These are phyloP conservation scores for Mesocricetus auratus DNA, from an alignment of 2,113 vertebrate genomes.

Conservation along the genomic window DNA sequence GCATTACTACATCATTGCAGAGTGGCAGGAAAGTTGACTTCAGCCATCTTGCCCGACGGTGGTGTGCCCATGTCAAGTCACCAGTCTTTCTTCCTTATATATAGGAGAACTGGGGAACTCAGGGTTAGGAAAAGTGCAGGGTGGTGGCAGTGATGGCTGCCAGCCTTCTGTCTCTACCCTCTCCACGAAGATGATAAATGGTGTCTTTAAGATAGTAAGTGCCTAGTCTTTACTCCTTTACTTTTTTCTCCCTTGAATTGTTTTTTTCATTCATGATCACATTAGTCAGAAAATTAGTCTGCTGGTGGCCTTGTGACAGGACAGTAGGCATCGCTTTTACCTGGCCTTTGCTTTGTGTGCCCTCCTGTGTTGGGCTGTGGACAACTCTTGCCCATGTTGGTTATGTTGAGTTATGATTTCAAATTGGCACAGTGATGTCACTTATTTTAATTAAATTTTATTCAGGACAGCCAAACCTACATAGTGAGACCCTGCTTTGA, in stretches of 20 bases:
- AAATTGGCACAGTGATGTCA: neutral
- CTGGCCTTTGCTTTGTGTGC: neutral
- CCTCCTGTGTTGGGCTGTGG: neutral
- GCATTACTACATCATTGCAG: neutral
- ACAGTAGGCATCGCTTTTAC: neutral
- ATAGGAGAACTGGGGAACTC: neutral
- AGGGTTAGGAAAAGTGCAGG: neutral
- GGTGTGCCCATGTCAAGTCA: neutral
- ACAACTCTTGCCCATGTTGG: neutral
- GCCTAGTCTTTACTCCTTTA: neutral
- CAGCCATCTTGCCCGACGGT: neutral
- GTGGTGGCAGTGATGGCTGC: neutral
- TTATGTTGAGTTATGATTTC: conserved; percentile 1
- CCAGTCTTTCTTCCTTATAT: neutral
- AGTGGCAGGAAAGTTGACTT: neutral
- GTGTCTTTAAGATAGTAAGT: neutral
- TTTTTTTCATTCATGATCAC: neutral
- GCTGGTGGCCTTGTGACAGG: neutral
- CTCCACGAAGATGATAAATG: neutral
- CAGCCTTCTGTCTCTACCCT: neutral
- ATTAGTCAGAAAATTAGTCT: neutral
- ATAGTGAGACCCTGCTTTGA: neutral
- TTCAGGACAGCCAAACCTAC: neutral
- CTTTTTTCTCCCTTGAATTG: neutral
- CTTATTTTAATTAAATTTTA: neutral